Evolutionary conservation across 2,113 vertebrate genomes (phyloP), one percentile per base, ranked within the genome.

Genomic region (Gopherus flavomarginatus): DNA sequence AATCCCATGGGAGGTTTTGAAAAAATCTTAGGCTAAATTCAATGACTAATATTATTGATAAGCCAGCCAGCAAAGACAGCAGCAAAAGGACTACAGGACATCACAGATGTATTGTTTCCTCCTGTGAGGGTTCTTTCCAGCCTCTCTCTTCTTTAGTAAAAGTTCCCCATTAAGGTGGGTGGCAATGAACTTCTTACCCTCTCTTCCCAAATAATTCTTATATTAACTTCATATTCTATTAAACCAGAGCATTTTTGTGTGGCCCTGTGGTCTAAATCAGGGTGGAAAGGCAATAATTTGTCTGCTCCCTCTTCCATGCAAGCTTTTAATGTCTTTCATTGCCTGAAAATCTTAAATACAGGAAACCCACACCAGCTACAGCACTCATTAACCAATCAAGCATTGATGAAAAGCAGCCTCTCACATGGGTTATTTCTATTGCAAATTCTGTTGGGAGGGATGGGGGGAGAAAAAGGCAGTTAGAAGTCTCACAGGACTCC

Each of bases 331-430:
- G 56, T 92, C 59, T 95, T 69, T 75, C 57, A 90, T 83, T 52
- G 53, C 57, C 92, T 92, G 94, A 94, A 96, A 92, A 83, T 92
- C 29, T 92, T 78, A 96, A 97, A 97, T 52, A 97, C 31, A 96
- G 95, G 94, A 97, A 98, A 98, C 95, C 89, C 91, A 95, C 92
- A 95, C 12, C 38, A 94, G 44, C 93, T 92, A 81, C 97, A 97
- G 88, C 49, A 11, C 83, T 97, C 90, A 94, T 97, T 96, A 97
- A 93, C 87, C 90, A 95, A 96, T 90, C 97, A 97, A 97, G 90
- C 26, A 53, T 75, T 94, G 83, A 97, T 97, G 88, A 90, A 92
- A 97, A 90, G 83, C 88, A 97, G 87, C n/a, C 77, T 91, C 86
- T 95, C 47, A 81, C 42, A 96, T 3, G 1, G 75, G 31, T 85